These are phyloP conservation scores for Drosophila anomelani DNA, from an alignment of 2,888 invertebrate species.

Conservation along the genomic window DNA sequence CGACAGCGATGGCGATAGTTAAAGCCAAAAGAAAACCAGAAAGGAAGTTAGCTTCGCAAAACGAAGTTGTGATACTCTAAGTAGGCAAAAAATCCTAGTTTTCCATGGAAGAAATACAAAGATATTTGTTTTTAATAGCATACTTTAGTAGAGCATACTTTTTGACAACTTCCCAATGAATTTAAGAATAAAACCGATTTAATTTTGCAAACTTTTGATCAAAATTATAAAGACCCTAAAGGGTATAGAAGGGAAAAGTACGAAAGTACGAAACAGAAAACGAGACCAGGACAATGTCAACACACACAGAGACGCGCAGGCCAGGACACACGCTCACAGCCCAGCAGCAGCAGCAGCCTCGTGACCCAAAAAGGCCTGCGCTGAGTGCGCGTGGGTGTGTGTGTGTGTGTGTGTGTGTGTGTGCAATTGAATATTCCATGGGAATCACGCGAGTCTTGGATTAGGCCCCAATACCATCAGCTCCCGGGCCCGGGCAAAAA, in stretches of 20 bases:
- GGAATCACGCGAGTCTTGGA: slow-evolving; percentile 77
- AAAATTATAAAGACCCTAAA: neutral
- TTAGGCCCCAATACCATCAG: slow-evolving; percentile 45
- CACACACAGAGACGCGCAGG: slow-evolving; percentile 54
- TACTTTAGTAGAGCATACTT: neutral
- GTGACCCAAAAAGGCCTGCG: slow-evolving; percentile 74
- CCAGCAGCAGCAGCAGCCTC: slow-evolving; percentile 56
- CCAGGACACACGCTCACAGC: slow-evolving; percentile 30
- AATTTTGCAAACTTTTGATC: no score
- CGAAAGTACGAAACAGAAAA: slow-evolving; percentile 53
- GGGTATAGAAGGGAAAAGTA: neutral
- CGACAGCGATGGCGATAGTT: slow-evolving; percentile 36
- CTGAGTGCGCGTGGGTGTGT: slow-evolving; percentile 22
- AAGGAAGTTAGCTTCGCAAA: neutral
- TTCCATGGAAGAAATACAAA: neutral
- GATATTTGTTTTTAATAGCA: no score
- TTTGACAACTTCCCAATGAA: neutral
- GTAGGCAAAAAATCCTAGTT: neutral
- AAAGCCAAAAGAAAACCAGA: slow-evolving; percentile 63
- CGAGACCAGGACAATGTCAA: slow-evolving; percentile 79
- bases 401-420: slow-evolving; percentile 32
- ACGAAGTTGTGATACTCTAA: neutral
- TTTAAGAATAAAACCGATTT: no score
- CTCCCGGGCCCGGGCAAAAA: slow-evolving; percentile 59
- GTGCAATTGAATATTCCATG: slow-evolving; percentile 66